phyloP scores from a whole-genome alignment of 2,797 vertebrate genomes.

The Neopelma chrysocephalum region DNA sequence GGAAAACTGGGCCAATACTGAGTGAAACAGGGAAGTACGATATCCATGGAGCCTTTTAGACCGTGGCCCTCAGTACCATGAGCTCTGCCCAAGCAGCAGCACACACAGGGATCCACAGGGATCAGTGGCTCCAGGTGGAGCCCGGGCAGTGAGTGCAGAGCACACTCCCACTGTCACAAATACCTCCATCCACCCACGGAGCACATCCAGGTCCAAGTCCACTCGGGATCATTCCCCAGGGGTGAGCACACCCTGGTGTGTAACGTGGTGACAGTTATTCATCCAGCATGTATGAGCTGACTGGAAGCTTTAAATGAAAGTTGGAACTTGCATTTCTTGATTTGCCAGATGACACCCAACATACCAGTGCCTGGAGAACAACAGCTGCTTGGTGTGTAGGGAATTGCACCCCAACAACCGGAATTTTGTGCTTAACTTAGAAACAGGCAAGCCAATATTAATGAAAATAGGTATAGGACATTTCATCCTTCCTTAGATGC shows the following conservation, averaged over 20 bases:
- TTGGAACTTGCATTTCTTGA: background rate
- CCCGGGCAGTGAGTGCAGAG: rapidly evolving
- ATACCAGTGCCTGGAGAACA: rapidly evolving
- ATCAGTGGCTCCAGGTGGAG: rapidly evolving
- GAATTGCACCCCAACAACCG: rapidly evolving
- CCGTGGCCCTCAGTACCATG: rapidly evolving
- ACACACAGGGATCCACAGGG: background rate
- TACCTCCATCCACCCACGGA: rapidly evolving
- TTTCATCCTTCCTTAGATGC: background rate
- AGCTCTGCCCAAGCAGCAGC: background rate
- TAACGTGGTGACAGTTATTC: rapidly evolving
- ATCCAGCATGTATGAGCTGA: rapidly evolving
- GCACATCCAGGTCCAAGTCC: rapidly evolving
- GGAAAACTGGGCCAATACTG: background rate
- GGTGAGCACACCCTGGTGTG: rapidly evolving
- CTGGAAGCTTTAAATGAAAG: background rate
- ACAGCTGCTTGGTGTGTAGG: rapidly evolving
- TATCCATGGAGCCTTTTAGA: rapidly evolving
- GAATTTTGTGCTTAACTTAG: background rate
- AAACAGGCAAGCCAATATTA: background rate
- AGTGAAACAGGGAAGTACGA: rapidly evolving
- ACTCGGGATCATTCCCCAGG: rapidly evolving
- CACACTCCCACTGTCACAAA: rapidly evolving
- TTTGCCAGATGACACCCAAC: too few relatives aligned
- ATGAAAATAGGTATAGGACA: rapidly evolving